Percentiles rank a stretch among this genome's conserved stretches.
Conservation (phyloP, 2,797 vertebrate species). For the Xenops minutus region DNA sequence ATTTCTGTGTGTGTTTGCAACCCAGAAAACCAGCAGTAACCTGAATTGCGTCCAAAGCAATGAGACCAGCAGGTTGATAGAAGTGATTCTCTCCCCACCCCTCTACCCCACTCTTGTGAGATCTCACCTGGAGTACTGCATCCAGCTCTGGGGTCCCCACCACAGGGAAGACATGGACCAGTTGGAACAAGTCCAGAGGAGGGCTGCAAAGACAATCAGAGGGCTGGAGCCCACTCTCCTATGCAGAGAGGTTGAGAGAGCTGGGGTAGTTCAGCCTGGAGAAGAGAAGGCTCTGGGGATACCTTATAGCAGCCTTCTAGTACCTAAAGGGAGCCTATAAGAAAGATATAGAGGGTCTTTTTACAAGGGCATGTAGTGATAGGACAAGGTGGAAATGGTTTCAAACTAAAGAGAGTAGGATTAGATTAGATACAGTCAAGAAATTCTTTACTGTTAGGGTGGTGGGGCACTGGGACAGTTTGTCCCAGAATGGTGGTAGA, state of each 20-base stretch:
- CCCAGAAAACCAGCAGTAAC: neutral
- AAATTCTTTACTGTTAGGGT: neutral
- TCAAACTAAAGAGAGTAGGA: neutral
- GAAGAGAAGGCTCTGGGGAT: neutral
- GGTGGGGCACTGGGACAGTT: neutral
- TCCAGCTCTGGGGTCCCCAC: neutral
- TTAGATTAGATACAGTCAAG: neutral
- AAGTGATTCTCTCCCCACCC: neutral
- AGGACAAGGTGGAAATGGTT: neutral
- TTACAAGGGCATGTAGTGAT: neutral
- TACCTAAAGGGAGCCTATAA: neutral
- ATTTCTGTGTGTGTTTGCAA: neutral
- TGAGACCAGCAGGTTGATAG: fast-evolving
- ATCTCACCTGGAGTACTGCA: neutral
- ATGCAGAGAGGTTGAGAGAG: neutral
- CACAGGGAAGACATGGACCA: neutral
- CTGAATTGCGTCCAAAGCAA: neutral
- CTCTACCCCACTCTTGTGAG: neutral
- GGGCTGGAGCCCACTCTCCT: neutral
- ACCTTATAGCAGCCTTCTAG: neutral
- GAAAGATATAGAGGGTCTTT: neutral
- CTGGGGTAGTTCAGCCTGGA: neutral
- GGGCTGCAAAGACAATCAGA: neutral
- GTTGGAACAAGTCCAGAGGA: neutral
- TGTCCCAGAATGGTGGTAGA: neutral